phyloP scores from a whole-genome alignment of 2,888 invertebrate genomes.

The Molorchus minor region DNA sequence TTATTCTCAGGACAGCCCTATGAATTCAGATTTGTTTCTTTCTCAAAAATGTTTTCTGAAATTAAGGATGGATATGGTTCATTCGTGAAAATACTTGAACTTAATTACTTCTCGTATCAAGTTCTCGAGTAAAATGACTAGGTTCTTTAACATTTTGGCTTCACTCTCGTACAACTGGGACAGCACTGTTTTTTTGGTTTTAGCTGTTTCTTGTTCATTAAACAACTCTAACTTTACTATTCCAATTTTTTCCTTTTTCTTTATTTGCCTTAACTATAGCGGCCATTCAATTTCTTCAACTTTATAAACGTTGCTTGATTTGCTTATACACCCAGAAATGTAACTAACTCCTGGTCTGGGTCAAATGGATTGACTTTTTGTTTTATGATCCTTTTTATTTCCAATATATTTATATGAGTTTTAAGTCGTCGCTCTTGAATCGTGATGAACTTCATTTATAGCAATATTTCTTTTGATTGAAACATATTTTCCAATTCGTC shows the following conservation, averaged over 20 bases:
- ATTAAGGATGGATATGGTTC: neutral
- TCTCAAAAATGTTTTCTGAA: neutral
- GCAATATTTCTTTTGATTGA: too few relatives aligned
- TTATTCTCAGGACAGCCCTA: neutral
- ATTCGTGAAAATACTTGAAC: neutral
- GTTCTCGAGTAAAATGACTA: slow-evolving; percentile 1
- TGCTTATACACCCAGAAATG: neutral
- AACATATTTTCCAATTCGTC: too few relatives aligned
- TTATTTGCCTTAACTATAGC: neutral
- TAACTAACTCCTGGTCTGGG: neutral
- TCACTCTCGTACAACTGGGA: neutral
- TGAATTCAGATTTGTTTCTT: neutral
- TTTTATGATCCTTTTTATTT: neutral
- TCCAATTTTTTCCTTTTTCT: neutral
- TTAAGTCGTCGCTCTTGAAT: too few relatives aligned
- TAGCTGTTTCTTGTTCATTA: neutral
- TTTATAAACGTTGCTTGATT: neutral
- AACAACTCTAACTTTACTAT: neutral
- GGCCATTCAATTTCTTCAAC: neutral
- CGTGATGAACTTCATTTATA: too few relatives aligned
- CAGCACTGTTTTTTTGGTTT: neutral
- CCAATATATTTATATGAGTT: too few relatives aligned
- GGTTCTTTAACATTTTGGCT: neutral
- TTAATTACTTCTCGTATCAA: neutral
- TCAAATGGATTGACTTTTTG: neutral